These are phyloP conservation scores for Rhineura floridana DNA, from an alignment of 2,113 vertebrate species.

Conservation along the genomic window DNA sequence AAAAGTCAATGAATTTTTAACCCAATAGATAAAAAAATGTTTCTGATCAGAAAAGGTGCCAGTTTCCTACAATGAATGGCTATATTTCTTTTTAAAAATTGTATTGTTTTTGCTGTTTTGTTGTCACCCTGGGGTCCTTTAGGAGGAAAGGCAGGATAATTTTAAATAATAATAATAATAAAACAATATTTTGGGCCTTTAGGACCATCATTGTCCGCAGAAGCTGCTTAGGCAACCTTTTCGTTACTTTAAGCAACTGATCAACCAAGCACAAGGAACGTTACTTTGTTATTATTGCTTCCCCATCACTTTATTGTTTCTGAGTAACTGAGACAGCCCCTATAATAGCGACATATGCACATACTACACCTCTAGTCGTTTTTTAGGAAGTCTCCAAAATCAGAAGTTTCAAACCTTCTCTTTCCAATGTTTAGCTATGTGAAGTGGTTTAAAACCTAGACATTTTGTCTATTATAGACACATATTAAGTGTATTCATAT, in stretches of 20 bases:
- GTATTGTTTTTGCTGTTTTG: too few relatives aligned
- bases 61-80: not conserved
- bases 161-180: too few relatives aligned
- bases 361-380: too few relatives aligned
- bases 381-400: not conserved
- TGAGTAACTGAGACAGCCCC: not conserved
- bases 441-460: too few relatives aligned
- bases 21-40: not conserved
- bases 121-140: not conserved
- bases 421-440: too few relatives aligned
- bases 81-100: not conserved
- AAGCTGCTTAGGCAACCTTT: not conserved
- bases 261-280: not conserved
- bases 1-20: not conserved
- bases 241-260: not conserved
- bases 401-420: not conserved
- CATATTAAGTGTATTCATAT: too few relatives aligned
- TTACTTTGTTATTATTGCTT: not conserved
- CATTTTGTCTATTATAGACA: too few relatives aligned
- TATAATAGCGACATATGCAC: not conserved
- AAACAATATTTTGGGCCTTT: not conserved
- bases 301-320: not conserved
- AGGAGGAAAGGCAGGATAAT: too few relatives aligned
- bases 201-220: not conserved
- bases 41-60: not conserved